Percentiles rank a stretch among this genome's conserved stretches.
These are phyloP conservation scores for Merodon equestris DNA, from an alignment of 2,888 invertebrate genomes.

Conservation along the genomic window DNA sequence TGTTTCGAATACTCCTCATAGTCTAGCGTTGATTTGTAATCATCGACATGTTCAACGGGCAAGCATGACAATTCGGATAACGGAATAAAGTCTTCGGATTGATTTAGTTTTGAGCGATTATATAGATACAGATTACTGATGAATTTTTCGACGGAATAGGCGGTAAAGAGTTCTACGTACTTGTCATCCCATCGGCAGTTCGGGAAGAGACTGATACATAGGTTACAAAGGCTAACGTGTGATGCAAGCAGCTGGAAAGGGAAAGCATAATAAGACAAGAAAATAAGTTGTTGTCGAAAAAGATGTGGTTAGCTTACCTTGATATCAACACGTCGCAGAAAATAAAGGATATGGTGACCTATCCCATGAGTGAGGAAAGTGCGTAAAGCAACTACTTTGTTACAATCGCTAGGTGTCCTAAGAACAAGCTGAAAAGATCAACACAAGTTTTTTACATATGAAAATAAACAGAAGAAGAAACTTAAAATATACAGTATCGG, in stretches of 20 bases:
- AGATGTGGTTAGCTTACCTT: constrained; percentile 71
- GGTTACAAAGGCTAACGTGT: constrained; percentile 74
- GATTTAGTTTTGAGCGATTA: constrained; percentile 65
- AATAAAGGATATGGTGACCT: constrained; percentile 75
- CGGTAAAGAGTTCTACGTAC: constrained; percentile 67
- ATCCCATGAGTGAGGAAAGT: constrained; percentile 76
- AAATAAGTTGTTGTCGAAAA: background rate
- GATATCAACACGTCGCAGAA: constrained; percentile 75
- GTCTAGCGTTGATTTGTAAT: constrained; percentile 34
- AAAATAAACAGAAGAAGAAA: no score
- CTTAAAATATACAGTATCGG: no score
- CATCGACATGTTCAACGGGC: constrained; percentile 10
- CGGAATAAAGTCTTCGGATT: constrained; percentile 31
- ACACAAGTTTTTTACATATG: no score
- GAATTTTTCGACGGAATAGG: constrained; percentile 71
- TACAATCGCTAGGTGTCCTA: constrained; percentile 76
- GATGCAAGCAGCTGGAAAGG: constrained; percentile 76
- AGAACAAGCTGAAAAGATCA: constrained; percentile 73
- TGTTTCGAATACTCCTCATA: constrained; percentile 69
- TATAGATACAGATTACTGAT: constrained; percentile 73
- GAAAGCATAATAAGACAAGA: background rate
- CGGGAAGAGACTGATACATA: constrained; percentile 78
- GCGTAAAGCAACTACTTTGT: constrained; percentile 76
- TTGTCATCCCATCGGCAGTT: constrained; percentile 76
- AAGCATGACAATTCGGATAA: constrained; percentile 28